Conservation (phyloP, 64 coral and sea anemone species). For the Platygyra sinensis region DNA sequence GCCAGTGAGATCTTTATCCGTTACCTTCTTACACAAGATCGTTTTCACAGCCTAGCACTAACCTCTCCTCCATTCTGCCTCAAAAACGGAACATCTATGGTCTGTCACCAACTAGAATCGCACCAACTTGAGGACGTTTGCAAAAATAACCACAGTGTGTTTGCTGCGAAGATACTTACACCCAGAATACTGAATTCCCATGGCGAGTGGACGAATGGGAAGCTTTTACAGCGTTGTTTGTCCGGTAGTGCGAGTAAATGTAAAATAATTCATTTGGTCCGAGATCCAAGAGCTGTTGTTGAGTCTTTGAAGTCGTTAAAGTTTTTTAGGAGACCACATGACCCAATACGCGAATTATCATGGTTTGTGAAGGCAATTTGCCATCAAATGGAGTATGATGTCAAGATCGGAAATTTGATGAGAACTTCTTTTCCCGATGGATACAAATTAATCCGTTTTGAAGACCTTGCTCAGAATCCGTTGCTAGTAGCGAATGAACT, state of each 20-base stretch:
- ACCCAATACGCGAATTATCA: neutral
- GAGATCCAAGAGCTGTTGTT: constrained; percentile 8
- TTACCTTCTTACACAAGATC: neutral
- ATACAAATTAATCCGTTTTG: constrained; percentile 2
- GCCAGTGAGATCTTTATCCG: neutral
- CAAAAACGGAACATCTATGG: neutral
- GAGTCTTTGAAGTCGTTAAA: neutral
- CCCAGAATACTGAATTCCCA: neutral
- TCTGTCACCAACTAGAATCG: neutral
- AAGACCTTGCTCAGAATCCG: neutral
- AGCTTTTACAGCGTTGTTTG: neutral
- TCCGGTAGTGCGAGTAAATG: neutral
- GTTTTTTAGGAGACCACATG: neutral
- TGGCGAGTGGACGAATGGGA: neutral
- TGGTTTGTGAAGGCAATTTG: constrained; percentile 1
- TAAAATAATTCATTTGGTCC: constrained; percentile 7
- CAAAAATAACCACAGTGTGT: neutral
- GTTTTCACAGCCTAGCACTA: neutral
- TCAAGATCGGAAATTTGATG: neutral
- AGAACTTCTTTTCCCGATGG: neutral
- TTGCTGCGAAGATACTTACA: neutral
- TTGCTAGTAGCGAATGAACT: neutral
- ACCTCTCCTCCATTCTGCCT: neutral
- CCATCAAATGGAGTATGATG: neutral
- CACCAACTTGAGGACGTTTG: neutral